A percentile compares a stretch with the other conserved stretches of the same genome.
phyloP scores from a whole-genome alignment of 2,113 vertebrate species.

The Dryoscopus gambensis region DNA sequence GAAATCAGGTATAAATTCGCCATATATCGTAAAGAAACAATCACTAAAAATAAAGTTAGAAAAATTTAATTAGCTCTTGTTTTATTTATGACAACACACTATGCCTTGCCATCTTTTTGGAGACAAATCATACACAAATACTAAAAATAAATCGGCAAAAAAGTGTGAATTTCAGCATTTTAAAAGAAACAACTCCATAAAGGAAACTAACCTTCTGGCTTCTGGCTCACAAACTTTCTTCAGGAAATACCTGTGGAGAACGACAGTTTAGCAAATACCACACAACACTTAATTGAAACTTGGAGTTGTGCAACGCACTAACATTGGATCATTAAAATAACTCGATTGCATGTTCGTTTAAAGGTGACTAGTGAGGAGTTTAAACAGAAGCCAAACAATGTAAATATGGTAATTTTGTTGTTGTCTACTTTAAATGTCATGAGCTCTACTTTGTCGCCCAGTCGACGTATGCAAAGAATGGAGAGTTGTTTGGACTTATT shows the following conservation, averaged over 20 bases:
- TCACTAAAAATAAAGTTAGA: conserved; percentile 20
- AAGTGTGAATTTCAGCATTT: conserved; percentile 1
- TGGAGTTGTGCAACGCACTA: conserved; percentile 60
- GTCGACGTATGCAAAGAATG: conserved; percentile 56
- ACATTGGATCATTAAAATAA: conserved; percentile 59
- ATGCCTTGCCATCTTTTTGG: neutral
- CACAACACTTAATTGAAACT: conserved; percentile 68
- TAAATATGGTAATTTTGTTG: conserved; percentile 64
- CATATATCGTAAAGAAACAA: conserved; percentile 61
- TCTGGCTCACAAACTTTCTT: conserved; percentile 62
- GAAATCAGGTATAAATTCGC: conserved; percentile 56
- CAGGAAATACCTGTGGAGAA: conserved; percentile 77
- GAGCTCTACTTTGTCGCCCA: conserved; percentile 53
- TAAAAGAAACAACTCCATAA: conserved; percentile 39
- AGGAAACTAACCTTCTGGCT: conserved; percentile 53
- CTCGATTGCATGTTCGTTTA: conserved; percentile 17
- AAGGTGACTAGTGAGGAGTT: conserved; percentile 24
- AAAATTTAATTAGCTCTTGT: conserved; percentile 5
- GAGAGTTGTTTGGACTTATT: conserved; percentile 73
- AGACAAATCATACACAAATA: conserved; percentile 52
- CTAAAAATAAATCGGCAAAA: neutral
- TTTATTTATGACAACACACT: conserved; percentile 46
- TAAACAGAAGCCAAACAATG: conserved; percentile 57
- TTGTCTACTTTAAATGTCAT: conserved; percentile 52
- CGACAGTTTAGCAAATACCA: conserved; percentile 67